phyloP scores from a whole-genome alignment of 1,140 invertebrate genomes.

The Maniola jurtina region DNA sequence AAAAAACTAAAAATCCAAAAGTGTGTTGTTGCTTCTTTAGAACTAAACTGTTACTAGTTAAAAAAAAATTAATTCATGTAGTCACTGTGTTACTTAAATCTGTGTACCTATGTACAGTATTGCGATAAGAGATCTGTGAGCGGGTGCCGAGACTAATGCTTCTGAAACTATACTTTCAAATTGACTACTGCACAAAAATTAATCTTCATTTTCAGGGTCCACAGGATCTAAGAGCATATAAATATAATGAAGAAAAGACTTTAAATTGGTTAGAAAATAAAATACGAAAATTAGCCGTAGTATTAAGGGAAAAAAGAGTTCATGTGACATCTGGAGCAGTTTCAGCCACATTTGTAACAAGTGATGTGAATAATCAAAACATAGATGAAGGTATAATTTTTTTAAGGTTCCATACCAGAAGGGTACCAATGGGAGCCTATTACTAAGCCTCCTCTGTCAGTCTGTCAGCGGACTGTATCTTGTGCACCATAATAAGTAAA shows the following conservation, averaged over 20 bases:
- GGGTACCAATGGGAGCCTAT: too few species aligned
- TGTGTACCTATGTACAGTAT: too few species aligned
- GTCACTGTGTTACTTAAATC: too few species aligned
- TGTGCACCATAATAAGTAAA: too few species aligned
- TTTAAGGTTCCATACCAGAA: not conserved
- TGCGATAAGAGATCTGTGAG: too few species aligned
- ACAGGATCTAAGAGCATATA: conserved; percentile 9
- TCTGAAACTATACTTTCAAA: not conserved
- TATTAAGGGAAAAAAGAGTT: conserved; percentile 4
- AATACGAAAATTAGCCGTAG: conserved; percentile 1
- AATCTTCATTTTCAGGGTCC: conserved; percentile 17
- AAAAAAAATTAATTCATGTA: too few species aligned
- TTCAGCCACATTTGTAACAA: conserved; percentile 86
- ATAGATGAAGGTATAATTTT: conserved; percentile 68
- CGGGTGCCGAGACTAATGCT: too few species aligned
- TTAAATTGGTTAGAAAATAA: conserved; percentile 9
- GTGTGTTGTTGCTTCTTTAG: too few species aligned
- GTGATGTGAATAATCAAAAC: conserved; percentile 75
- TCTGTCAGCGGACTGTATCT: too few species aligned
- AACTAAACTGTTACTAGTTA: too few species aligned
- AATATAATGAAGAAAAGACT: conserved; percentile 15
- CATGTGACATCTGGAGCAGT: conserved; percentile 74
- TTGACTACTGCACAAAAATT: not conserved
- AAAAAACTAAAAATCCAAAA: not conserved
- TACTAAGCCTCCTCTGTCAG: too few species aligned